A percentile compares a stretch with the other conserved stretches of the same genome.
These are phyloP conservation scores for Echinops telfairi DNA, from an alignment of 2,113 vertebrate species.

Conservation along the genomic window DNA sequence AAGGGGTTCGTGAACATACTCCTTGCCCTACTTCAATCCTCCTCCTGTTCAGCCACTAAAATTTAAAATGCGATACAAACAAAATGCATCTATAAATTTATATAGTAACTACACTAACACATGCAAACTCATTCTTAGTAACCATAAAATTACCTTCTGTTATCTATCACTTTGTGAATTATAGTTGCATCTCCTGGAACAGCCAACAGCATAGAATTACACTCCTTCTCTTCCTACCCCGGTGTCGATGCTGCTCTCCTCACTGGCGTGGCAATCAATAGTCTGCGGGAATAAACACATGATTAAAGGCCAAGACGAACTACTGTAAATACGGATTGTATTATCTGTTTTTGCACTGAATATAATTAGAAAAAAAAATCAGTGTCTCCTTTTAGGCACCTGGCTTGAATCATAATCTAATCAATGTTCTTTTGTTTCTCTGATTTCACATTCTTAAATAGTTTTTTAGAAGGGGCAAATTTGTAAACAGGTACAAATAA, in stretches of 20 bases:
- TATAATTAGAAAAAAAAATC: conserved; percentile 77
- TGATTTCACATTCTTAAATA: conserved; percentile 51
- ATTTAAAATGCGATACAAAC: conserved; percentile 91
- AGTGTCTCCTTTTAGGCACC: conserved; percentile 72
- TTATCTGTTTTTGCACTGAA: conserved; percentile 81
- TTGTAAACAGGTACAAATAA: conserved; percentile 6
- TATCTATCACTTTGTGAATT: conserved; percentile 92
- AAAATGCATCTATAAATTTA: conserved; percentile 92
- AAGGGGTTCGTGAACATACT: conserved; percentile 84
- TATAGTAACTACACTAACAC: conserved; percentile 91
- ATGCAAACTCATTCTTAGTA: conserved; percentile 92
- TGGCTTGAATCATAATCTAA: conserved; percentile 78
- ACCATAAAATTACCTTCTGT: conserved; percentile 93
- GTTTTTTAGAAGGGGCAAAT: conserved; percentile 14
- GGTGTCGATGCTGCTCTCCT: conserved; percentile 84
- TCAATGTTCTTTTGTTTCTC: conserved; percentile 72
- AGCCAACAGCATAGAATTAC: conserved; percentile 87
- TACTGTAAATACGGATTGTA: conserved; percentile 83
- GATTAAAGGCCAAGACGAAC: conserved; percentile 84
- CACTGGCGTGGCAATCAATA: conserved; percentile 79
- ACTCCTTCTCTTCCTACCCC: conserved; percentile 69
- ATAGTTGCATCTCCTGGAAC: conserved; percentile 87
- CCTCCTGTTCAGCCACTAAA: conserved; percentile 87
- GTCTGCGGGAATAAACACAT: conserved; percentile 83
- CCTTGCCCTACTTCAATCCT: conserved; percentile 83